These are phyloP conservation scores for Fregata magnificens DNA, from an alignment of 2,113 vertebrate genomes.

Conservation along the genomic window DNA sequence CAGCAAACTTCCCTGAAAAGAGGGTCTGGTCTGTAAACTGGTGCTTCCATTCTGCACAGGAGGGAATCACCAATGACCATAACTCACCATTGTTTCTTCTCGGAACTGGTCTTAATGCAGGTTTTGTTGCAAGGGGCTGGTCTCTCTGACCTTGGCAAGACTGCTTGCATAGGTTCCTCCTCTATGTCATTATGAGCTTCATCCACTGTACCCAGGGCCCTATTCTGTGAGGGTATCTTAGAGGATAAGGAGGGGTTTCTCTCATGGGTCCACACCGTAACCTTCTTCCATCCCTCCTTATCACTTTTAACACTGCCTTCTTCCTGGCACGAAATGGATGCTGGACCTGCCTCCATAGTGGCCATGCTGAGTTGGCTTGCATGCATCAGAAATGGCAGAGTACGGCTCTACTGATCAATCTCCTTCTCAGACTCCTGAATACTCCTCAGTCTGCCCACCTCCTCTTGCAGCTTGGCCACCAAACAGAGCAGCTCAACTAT, in stretches of 20 bases:
- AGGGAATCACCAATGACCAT: neutral
- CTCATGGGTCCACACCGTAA: neutral
- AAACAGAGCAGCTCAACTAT: neutral
- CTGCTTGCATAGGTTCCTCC: neutral
- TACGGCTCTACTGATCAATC: neutral
- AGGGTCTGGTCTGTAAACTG: rapidly evolving
- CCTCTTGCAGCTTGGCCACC: neutral
- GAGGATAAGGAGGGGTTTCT: neutral
- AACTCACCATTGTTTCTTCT: neutral
- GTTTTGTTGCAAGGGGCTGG: neutral
- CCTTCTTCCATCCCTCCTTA: neutral
- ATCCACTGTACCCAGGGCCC: rapidly evolving
- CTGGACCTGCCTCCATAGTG: neutral
- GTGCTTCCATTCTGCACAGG: neutral
- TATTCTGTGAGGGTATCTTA: neutral
- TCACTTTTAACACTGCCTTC: neutral
- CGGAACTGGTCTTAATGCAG: neutral
- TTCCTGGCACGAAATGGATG: neutral
- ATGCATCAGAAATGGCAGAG: neutral
- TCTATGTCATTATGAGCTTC: rapidly evolving
- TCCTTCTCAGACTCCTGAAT: neutral
- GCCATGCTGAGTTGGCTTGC: neutral
- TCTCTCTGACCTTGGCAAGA: neutral
- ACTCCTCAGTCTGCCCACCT: neutral
- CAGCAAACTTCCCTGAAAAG: neutral